Percentiles rank a stretch among this genome's conserved stretches.
These are phyloP conservation scores for Pammene aurita DNA, from an alignment of 2,888 invertebrate genomes.

Conservation along the genomic window DNA sequence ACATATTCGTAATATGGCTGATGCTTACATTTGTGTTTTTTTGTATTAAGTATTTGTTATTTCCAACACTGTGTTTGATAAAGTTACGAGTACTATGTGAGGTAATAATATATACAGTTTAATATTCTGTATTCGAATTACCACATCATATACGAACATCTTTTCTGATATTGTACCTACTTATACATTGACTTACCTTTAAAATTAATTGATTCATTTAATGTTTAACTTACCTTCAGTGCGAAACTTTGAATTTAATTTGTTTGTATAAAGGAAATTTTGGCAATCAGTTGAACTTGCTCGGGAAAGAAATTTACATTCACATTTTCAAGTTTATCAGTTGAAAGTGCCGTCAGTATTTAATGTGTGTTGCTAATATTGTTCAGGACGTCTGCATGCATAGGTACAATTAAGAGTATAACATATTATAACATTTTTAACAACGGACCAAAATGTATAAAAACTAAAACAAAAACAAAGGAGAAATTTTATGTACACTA, in stretches of 20 bases:
- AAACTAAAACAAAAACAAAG: neutral
- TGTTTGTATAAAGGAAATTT: slow-evolving; percentile 23
- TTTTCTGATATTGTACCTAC: neutral
- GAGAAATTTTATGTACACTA: neutral
- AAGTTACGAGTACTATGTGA: too few species aligned
- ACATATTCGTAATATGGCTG: too few species aligned
- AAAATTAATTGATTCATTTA: slow-evolving; percentile 8
- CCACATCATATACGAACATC: too few species aligned
- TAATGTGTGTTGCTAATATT: neutral
- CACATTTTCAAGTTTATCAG: neutral
- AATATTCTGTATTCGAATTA: too few species aligned
- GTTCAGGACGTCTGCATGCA: too few species aligned
- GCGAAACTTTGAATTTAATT: slow-evolving; percentile 15
- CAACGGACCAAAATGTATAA: neutral
- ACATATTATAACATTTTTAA: too few species aligned
- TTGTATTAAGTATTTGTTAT: too few species aligned
- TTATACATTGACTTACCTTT: neutral
- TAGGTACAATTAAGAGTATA: too few species aligned
- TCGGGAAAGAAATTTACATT: slow-evolving; percentile 18
- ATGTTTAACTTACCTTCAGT: slow-evolving; percentile 11
- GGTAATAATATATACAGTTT: too few species aligned
- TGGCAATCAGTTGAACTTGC: slow-evolving; percentile 12
- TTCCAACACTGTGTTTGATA: too few species aligned
- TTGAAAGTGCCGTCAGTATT: neutral
- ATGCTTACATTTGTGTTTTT: too few species aligned